phyloP scores from a whole-genome alignment of 2,797 vertebrate genomes.

The Dermochelys coriacea region DNA sequence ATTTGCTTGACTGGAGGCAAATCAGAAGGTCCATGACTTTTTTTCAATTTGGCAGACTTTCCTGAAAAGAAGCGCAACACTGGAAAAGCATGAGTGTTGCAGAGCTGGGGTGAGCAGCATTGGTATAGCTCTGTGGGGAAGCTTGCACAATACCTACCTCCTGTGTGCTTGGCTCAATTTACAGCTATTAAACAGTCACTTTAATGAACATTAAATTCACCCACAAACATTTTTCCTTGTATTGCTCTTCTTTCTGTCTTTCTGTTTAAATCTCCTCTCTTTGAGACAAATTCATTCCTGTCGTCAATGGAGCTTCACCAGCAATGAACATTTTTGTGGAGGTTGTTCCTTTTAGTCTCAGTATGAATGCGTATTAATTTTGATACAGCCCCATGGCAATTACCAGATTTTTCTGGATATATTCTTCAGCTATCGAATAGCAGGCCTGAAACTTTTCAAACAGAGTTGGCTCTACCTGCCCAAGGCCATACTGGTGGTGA shows the following conservation, averaged over 20 bases:
- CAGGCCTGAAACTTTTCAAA: background rate
- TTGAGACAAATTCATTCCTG: background rate
- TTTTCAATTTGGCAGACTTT: accelerated
- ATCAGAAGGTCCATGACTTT: accelerated
- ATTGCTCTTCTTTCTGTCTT: background rate
- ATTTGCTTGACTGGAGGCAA: background rate
- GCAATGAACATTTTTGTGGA: background rate
- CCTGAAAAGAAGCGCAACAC: background rate
- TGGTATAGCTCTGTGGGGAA: background rate
- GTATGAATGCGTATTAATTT: background rate
- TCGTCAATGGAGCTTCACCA: background rate
- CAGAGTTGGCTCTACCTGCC: background rate
- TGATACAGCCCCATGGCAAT: accelerated
- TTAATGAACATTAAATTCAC: background rate
- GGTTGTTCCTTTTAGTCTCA: background rate
- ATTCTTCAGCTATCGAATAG: constrained; percentile 15
- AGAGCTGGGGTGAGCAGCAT: background rate
- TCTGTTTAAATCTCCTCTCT: background rate
- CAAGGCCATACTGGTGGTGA: background rate
- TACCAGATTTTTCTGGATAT: background rate
- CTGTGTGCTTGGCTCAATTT: background rate
- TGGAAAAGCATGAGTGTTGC: accelerated
- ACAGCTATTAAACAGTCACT: background rate
- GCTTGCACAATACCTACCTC: no score
- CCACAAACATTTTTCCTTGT: background rate